A percentile compares a stretch with the other conserved stretches of the same genome.
phyloP scores from a whole-genome alignment of 2,113 vertebrate genomes.

The Heloderma charlesbogerti region DNA sequence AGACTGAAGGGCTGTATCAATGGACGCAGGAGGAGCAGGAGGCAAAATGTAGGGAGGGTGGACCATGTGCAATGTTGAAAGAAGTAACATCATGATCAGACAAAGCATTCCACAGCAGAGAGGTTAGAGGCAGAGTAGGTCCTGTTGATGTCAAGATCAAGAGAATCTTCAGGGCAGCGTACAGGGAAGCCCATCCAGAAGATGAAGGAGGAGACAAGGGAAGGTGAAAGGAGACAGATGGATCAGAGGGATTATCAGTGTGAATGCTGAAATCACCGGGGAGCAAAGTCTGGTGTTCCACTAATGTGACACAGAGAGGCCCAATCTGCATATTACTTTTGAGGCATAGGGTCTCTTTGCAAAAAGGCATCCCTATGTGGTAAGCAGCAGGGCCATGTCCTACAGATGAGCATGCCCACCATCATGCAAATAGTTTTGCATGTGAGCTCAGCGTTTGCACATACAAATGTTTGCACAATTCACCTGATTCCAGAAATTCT shows the following conservation, averaged over 20 bases:
- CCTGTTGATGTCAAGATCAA: neutral
- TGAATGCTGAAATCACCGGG: neutral
- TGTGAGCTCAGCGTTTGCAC: neutral
- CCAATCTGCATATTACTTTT: neutral
- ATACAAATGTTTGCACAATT: neutral
- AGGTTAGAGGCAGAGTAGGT: neutral
- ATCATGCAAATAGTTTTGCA: too few relatives aligned
- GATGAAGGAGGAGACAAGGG: neutral
- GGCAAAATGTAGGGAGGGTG: neutral
- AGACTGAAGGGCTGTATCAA: neutral
- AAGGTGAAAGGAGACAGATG: neutral
- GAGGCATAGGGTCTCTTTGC: neutral
- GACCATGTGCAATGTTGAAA: neutral
- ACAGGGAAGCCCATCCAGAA: neutral
- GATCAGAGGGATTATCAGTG: neutral
- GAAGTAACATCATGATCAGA: neutral
- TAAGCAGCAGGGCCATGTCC: neutral
- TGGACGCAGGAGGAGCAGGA: neutral
- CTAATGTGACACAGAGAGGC: neutral
- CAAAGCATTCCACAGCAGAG: neutral
- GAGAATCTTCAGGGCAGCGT: neutral
- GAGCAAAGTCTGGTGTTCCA: neutral
- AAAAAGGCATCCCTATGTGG: neutral
- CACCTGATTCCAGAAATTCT: neutral
- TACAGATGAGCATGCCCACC: neutral